phyloP scores from a whole-genome alignment of 2,113 vertebrate species.

The Pteronura brasiliensis region DNA sequence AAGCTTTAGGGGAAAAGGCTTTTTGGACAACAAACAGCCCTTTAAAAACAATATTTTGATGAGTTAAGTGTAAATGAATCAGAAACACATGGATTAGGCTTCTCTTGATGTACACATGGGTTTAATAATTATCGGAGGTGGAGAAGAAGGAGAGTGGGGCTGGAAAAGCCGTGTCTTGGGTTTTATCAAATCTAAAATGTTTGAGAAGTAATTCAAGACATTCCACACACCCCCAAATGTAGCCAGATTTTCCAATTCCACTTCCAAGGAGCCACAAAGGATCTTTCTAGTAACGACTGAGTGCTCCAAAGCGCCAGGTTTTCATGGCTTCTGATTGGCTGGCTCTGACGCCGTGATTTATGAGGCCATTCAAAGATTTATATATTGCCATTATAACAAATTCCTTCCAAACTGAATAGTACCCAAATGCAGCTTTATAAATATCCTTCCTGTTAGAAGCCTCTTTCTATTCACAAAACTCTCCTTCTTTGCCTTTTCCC shows the following conservation, averaged over 20 bases:
- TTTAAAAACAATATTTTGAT: slow-evolving; percentile 80
- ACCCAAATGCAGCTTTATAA: slow-evolving; percentile 72
- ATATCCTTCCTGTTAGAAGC: slow-evolving; percentile 72
- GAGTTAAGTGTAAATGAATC: slow-evolving; percentile 81
- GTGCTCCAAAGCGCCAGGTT: slow-evolving; percentile 10
- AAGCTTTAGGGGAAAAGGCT: slow-evolving; percentile 65
- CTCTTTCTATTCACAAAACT: slow-evolving; percentile 67
- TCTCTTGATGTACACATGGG: slow-evolving; percentile 78
- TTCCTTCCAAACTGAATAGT: slow-evolving; percentile 67
- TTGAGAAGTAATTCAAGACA: slow-evolving; percentile 78
- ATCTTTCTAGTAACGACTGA: slow-evolving; percentile 66
- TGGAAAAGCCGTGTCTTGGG: slow-evolving; percentile 71
- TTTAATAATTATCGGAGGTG: slow-evolving; percentile 72
- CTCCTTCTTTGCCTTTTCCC: slow-evolving; percentile 48
- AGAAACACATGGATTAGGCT: slow-evolving; percentile 79
- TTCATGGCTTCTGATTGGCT: slow-evolving; percentile 63
- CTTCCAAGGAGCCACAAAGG: slow-evolving; percentile 69
- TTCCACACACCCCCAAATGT: slow-evolving; percentile 64
- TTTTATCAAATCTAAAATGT: slow-evolving; percentile 80
- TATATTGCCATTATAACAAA: slow-evolving; percentile 76
- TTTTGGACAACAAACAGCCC: slow-evolving; percentile 74
- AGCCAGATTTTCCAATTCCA: slow-evolving; percentile 74
- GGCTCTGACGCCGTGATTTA: slow-evolving; percentile 55
- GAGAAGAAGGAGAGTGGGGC: background rate
- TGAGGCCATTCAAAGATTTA: slow-evolving; percentile 72